Evolutionary conservation across 2,888 invertebrate genomes (phyloP).

Genomic region (Cataglyphis albicans): DNA sequence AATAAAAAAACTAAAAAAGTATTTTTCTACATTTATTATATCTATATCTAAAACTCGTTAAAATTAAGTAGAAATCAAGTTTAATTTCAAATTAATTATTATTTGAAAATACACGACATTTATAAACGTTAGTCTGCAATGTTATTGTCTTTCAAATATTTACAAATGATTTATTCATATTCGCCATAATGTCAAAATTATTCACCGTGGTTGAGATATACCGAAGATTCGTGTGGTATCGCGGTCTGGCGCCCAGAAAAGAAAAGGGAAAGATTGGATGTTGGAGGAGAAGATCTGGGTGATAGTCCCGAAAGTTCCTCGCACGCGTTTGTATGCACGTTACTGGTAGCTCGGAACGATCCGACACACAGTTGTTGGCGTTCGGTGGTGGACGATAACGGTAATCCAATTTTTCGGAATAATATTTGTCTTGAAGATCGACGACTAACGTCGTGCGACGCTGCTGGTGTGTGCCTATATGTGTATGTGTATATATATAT

Average conservation of each 20-base stretch:
- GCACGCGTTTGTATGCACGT: slow-evolving; percentile 31
- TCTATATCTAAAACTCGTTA: background rate
- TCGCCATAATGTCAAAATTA: background rate
- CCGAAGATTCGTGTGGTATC: slow-evolving; percentile 57
- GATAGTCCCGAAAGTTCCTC: slow-evolving; percentile 58
- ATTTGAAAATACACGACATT: background rate
- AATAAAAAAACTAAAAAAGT: background rate
- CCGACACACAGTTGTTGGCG: slow-evolving; percentile 62
- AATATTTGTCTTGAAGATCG: slow-evolving; percentile 85
- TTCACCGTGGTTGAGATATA: slow-evolving; percentile 27
- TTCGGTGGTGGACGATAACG: slow-evolving; percentile 82
- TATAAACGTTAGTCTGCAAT: background rate
- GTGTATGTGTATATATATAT: background rate
- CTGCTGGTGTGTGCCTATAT: background rate
- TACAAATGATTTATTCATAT: background rate
- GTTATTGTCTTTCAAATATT: background rate
- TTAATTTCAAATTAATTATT: background rate
- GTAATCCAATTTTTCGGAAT: slow-evolving; percentile 85
- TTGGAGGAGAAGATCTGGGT: slow-evolving; percentile 29
- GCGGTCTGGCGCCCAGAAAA: slow-evolving; percentile 39
- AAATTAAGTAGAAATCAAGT: background rate
- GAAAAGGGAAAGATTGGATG: slow-evolving; percentile 62
- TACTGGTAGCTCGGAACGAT: slow-evolving; percentile 43
- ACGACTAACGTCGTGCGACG: slow-evolving; percentile 70
- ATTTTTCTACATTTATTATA: background rate